Percentiles rank a stretch among this genome's conserved stretches.
phyloP scores from a whole-genome alignment of 2,797 vertebrate genomes.

The Enteromius paludinosus region DNA sequence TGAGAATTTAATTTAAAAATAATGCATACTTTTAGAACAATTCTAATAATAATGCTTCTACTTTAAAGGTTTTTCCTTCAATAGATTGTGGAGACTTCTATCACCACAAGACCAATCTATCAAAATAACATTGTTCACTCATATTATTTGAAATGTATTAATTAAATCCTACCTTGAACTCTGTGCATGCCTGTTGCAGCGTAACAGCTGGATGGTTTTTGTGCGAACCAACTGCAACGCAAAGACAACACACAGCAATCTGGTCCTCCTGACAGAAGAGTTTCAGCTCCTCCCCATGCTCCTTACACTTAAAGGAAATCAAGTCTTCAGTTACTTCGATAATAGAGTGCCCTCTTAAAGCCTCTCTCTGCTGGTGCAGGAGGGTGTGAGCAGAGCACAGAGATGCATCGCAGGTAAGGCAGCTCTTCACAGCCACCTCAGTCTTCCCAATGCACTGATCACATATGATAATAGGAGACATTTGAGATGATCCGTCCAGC shows the following conservation, averaged over 20 bases:
- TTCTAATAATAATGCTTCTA: too few species aligned
- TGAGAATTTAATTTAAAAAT: too few species aligned
- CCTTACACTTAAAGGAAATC: slow-evolving; percentile 76
- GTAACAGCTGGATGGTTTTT: slow-evolving; percentile 73
- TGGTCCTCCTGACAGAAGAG: slow-evolving; percentile 77
- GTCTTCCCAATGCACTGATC: slow-evolving; percentile 78
- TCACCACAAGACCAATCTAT: neutral
- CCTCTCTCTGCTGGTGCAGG: slow-evolving; percentile 75
- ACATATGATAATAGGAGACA: slow-evolving; percentile 64
- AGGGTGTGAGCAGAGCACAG: slow-evolving; percentile 76
- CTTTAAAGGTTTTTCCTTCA: neutral
- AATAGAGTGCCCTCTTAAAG: slow-evolving; percentile 74
- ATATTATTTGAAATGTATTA: neutral
- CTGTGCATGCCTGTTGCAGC: slow-evolving; percentile 70
- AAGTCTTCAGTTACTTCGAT: slow-evolving; percentile 74
- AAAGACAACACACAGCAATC: slow-evolving; percentile 76
- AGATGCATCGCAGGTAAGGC: slow-evolving; percentile 80
- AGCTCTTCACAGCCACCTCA: slow-evolving; percentile 74
- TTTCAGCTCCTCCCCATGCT: slow-evolving; percentile 78
- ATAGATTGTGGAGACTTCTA: neutral
- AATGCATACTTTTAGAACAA: too few species aligned
- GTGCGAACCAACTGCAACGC: slow-evolving; percentile 73
- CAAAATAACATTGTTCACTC: neutral
- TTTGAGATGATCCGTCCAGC: slow-evolving; percentile 27
- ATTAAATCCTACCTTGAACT: slow-evolving; percentile 71